A percentile compares a stretch with the other conserved stretches of the same genome.
Conservation (phyloP, 2,113 vertebrate genomes). For the Erythrocercus mccallii region DNA sequence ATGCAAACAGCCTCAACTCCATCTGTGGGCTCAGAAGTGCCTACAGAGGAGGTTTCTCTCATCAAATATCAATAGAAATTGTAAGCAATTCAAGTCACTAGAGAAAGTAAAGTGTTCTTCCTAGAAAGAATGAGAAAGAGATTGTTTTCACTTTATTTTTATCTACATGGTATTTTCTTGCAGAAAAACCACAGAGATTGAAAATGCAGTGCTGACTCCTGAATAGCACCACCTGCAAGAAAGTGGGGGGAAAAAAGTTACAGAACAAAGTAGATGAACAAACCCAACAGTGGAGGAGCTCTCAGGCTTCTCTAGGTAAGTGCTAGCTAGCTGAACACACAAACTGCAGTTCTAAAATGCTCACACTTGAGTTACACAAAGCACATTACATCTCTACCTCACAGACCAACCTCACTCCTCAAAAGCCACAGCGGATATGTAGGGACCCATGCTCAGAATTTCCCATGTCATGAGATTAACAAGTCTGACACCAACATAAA, state of each 20-base stretch:
- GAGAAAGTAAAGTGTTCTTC: neutral
- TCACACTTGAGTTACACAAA: conserved; percentile 68
- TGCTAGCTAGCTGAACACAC: conserved; percentile 70
- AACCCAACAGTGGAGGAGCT: conserved; percentile 54
- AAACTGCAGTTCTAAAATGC: conserved; percentile 41
- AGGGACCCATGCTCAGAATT: conserved; percentile 68
- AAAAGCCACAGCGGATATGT: conserved; percentile 56
- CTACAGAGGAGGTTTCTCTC: neutral
- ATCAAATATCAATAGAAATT: conserved; percentile 26
- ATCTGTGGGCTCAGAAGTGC: neutral
- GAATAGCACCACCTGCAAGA: conserved; percentile 45
- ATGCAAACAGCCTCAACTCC: neutral
- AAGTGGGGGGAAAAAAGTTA: conserved; percentile 47
- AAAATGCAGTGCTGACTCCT: conserved; percentile 65
- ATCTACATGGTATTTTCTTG: conserved; percentile 67
- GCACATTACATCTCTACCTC: conserved; percentile 64
- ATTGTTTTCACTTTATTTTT: conserved; percentile 74
- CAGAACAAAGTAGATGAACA: conserved; percentile 67
- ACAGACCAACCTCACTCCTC: conserved; percentile 58
- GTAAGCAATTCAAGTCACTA: neutral
- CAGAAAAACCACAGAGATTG: conserved; percentile 70
- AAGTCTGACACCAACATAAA: conserved; percentile 80
- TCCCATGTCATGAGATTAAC: conserved; percentile 70
- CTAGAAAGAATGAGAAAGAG: conserved; percentile 67
- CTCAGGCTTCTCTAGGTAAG: conserved; percentile 39